Percentiles rank a stretch among this genome's conserved stretches.
These are phyloP conservation scores for Lasaia peninsularis DNA, from an alignment of 1,140 invertebrate species.

Conservation along the genomic window DNA sequence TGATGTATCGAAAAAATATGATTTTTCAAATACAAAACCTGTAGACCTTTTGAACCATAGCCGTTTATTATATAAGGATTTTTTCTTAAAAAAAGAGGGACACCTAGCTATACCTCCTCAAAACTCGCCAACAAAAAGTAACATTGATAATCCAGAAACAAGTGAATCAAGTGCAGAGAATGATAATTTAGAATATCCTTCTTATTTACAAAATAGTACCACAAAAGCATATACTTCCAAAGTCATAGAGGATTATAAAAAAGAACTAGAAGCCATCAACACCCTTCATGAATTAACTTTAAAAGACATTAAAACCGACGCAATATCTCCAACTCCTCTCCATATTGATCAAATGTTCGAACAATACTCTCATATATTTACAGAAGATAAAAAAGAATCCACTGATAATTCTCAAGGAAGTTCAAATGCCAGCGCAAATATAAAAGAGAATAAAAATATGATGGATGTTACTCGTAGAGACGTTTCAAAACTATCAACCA, in stretches of 20 bases:
- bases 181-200: conserved; percentile 57
- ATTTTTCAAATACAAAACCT: conserved; percentile 41
- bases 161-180: conserved; percentile 38
- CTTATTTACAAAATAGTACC: conserved; percentile 64
- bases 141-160: conserved; percentile 27
- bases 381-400: conserved; percentile 36
- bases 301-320: conserved; percentile 69
- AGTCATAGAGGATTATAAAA: conserved; percentile 76
- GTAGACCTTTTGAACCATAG: conserved; percentile 58
- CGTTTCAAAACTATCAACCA: conserved; percentile 58
- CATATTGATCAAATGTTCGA: conserved; percentile 67
- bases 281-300: conserved; percentile 69
- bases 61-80: conserved; percentile 64
- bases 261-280: conserved; percentile 71
- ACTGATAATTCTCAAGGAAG: conserved; percentile 36
- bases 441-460: conserved; percentile 37
- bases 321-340: conserved; percentile 56
- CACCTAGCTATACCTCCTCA: conserved; percentile 52
- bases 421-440: conserved; percentile 25
- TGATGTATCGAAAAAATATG: conserved; percentile 37
- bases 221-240: conserved; percentile 73
- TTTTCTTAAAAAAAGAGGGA: conserved; percentile 63
- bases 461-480: conserved; percentile 42
- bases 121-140: conserved; percentile 49
- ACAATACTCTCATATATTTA: conserved; percentile 34